Evolutionary conservation across 2,888 invertebrate genomes (phyloP), one percentile per base, ranked within the genome.

Genomic region (Tanytarsus gracilentus): DNA sequence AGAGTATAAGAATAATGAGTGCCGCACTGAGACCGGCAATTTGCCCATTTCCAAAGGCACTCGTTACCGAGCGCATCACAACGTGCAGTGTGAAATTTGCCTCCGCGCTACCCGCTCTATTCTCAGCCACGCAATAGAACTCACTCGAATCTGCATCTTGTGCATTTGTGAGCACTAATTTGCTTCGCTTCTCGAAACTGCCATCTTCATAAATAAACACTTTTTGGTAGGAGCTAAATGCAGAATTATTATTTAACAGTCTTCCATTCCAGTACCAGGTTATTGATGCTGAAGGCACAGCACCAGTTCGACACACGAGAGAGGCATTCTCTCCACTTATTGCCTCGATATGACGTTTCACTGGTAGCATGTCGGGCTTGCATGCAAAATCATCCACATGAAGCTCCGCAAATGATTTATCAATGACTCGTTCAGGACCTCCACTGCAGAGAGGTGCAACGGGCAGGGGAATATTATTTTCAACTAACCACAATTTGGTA

Each of bases 261-360:
- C 86, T 79, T 0, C 90, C 89, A 68, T 88, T 88, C 85, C 87
- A 88, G 69, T 86, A 88, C 93, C 93, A 93, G 67, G 84, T 86
- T 62, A 93, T 82, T 64, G 78, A 80, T 0, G 93, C 86, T 49
- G 85, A 79, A 0, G 93, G 93, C 59, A 88, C 78, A 1, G 89
- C 88, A 66, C 87, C 85, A 2, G 89, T 86, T 53, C 84, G 78
- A 69, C 94, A 94, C 3, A 82, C 78, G 55, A 94, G 81, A 8
- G 91, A 90, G 8, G 89, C 88, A 70, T 94, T 94, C 66, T 88
- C 86, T 0, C 90, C 91, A 63, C 86, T 82, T 3, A 81, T 80
- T 0, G 88, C 86, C 69, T 88, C 86, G 33, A 90, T 82, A 66
- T 86, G 84, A 61, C 87, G 80, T 65, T 82, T 86, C 39, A 84